Base-by-base conservation (phyloP, 2,797 vertebrate genomes). In the Brachymystax lenok region DNA sequence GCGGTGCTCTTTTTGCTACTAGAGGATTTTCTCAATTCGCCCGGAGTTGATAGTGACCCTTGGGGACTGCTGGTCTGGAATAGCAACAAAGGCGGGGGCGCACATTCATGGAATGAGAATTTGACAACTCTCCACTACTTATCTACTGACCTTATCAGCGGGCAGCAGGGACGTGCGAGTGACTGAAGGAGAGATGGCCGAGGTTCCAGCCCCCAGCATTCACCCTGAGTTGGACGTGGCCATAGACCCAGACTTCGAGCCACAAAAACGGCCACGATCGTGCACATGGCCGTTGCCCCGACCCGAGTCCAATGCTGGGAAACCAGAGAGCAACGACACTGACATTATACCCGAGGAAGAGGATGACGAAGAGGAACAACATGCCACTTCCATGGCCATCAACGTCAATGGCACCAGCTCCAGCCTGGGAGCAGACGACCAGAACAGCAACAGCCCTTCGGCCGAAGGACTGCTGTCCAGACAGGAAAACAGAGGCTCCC, bases 261-360 rank as follows among this genome's bases (percentile, higher is more conserved):
- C 98, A 24, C 96, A 98, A 86, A 97, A 96, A 90, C 96, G 97
- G 75, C 97, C 97, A 54, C 94, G 98, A 67, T 99, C 98, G 10
- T 99, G 98, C 93, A 99, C 98, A 83, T 98, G 98, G 98, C 98
- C 98, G 74, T 93, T 98, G 89, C 98, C 96, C 68, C 93, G 96
- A 85, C 96, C 97, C 1, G 98, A 98, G 92, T 95, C 94, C 10
- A 95, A 91, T 90, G 93, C 94, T 40, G 94, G 87, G 73, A 98
- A 97, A 80, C 93, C 96, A 77, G 94, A 94, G 76, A 91, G 94
- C 72, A 93, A 93, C 82, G 95, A 96, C 83, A 90, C 95, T 78
- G 95, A 96, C 86, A 96, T 97, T 75, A 98, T 97, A 88, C 97
- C 96, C 19, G 97, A 98, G 88, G 97, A 99, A 81, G 97, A 98